phyloP scores from a whole-genome alignment of 2,888 invertebrate species.

The Baronia brevicornis region DNA sequence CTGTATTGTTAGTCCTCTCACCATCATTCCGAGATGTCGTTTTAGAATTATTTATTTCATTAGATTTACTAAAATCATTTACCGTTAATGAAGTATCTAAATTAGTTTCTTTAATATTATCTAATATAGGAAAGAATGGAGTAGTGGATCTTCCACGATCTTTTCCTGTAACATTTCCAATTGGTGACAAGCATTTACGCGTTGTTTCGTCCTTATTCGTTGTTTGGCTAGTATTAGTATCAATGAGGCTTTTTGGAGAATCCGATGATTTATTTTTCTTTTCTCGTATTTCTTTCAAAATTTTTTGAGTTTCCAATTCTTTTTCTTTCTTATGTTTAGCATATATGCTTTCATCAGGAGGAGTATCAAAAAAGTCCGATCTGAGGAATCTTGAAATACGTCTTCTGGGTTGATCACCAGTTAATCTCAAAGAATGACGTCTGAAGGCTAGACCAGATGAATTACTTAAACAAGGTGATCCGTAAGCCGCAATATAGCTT shows the following conservation, averaged over 20 bases:
- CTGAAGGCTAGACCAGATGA: slow-evolving; percentile 28
- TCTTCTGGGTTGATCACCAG: slow-evolving; percentile 66
- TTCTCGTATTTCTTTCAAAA: slow-evolving; percentile 80
- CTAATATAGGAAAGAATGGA: slow-evolving; percentile 68
- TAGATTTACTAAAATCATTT: slow-evolving; percentile 7
- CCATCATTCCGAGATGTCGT: slow-evolving; percentile 26
- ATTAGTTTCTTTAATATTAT: slow-evolving; percentile 64
- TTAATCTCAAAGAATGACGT: slow-evolving; percentile 44
- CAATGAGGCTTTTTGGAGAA: slow-evolving; percentile 37
- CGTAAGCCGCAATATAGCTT: slow-evolving; percentile 58
- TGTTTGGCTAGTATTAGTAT: slow-evolving; percentile 29
- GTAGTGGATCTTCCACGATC: slow-evolving; percentile 67
- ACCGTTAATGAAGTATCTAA: slow-evolving; percentile 32
- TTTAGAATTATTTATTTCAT: slow-evolving; percentile 9
- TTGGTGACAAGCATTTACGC: slow-evolving; percentile 56
- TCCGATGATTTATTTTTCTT: slow-evolving; percentile 67
- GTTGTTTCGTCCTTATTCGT: slow-evolving; percentile 35
- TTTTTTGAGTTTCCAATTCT: slow-evolving; percentile 81
- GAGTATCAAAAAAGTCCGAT: slow-evolving; percentile 85
- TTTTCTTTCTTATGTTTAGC: slow-evolving; percentile 78
- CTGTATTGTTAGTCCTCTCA: slow-evolving; percentile 37
- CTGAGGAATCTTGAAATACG: slow-evolving; percentile 84
- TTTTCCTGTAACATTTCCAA: slow-evolving; percentile 40
- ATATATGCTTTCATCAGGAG: slow-evolving; percentile 79
- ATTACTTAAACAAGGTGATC: slow-evolving; percentile 25